Base-by-base conservation (phyloP, 2,113 vertebrate genomes). In the Rhinopithecus roxellana region DNA sequence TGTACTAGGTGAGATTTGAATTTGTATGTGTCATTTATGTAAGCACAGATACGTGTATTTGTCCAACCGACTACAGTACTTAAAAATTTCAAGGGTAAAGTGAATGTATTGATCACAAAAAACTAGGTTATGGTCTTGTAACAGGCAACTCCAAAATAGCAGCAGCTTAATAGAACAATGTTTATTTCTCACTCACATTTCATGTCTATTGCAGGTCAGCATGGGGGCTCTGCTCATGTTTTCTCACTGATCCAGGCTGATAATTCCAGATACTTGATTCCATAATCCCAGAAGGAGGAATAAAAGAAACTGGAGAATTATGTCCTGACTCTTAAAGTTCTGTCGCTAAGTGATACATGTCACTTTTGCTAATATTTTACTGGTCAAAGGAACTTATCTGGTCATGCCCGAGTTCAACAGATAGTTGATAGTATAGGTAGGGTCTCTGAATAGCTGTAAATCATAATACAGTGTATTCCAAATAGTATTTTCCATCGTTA, bases 171-270 rank as follows among this genome's bases (percentile, higher is more conserved):
- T 92, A 89, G 40, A 83, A 84, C 14, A 59, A 13, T 74, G 17
- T 48, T 94, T 84, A 81, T 69, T 83, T 93, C 30, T 96, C 85
- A 38, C 67, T 96, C 61, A 35, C 48, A n/a, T 93, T 93, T 82
- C 48, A 32, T 59, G 14, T 93, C 27, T 57, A 3, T 75, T 95
- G 22, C n/a, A 89, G 32, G 25, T 83, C 67, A 90, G 38, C 35
- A 52, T 27, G 12, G 12, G 16, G 4, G 0, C n/a, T 78, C 30
- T 88, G 40, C 23, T 93, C 43, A n/a, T 86, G 30, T 94, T 77
- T 84, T 74, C 30, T 92, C 57, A 25, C 18, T 93, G 72, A 79
- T 77, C 25, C 32, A 43, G 8, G 27, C 69, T 92, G 69, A 69
- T 86, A 45, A 40, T 89, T 96, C 69, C 14, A 85, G 23, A 77